Conservation (phyloP, 2,888 invertebrate species). For the Odontomyia ornata region DNA sequence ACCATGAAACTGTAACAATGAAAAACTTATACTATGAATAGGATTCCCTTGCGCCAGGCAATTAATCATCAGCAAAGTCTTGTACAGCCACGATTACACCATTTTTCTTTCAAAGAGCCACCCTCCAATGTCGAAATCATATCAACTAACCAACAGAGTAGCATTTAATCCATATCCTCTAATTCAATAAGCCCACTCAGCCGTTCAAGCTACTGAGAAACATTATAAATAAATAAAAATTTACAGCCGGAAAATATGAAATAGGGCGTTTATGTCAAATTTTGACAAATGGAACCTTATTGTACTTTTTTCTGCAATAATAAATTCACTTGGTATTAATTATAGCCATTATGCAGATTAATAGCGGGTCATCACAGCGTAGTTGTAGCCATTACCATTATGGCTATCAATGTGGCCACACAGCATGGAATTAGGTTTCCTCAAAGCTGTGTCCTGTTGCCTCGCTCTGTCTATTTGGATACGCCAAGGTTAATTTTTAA, state of each 20-base stretch:
- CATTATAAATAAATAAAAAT: conserved; percentile 31
- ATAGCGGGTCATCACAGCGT: conserved; percentile 38
- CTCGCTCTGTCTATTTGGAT: conserved; percentile 17
- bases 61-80: conserved; percentile 33
- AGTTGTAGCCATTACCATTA: conserved; percentile 6
- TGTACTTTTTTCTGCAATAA: conserved; percentile 36
- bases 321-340: conserved; percentile 48
- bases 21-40: conserved; percentile 18
- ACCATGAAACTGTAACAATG: not conserved
- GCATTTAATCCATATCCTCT: conserved; percentile 28
- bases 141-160: conserved; percentile 10
- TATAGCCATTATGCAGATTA: conserved; percentile 47
- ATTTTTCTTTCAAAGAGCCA: not conserved
- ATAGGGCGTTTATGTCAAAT: conserved; percentile 50
- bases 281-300: conserved; percentile 53
- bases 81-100: not conserved
- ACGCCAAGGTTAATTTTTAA: conserved; percentile 32
- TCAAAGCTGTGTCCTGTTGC: not conserved
- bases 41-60: not conserved
- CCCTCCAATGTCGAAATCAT: not conserved
- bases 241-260: conserved; percentile 36
- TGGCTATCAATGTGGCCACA: conserved; percentile 4
- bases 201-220: not conserved
- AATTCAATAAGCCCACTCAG: conserved; percentile 34
- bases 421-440: not conserved